Percentiles rank a stretch among this genome's conserved stretches.
phyloP scores from a whole-genome alignment of 2,888 invertebrate genomes.

The Bruchidius siliquastri region DNA sequence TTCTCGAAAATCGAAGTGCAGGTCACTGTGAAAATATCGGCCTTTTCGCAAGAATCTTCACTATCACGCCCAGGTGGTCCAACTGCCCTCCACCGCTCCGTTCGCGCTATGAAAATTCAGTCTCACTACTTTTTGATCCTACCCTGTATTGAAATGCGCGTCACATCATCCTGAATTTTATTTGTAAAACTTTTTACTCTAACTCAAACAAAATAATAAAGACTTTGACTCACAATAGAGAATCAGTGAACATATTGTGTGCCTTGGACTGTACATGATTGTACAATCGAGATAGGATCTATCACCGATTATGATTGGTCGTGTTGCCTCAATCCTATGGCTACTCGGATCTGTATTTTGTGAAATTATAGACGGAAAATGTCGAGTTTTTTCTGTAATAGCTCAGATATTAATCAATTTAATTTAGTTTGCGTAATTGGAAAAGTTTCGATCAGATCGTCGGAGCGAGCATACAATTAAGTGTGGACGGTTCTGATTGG shows the following conservation, averaged over 20 bases:
- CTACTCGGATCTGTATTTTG: slow-evolving; percentile 35
- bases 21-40: too few species aligned
- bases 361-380: slow-evolving; percentile 36
- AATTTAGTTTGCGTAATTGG: slow-evolving; percentile 20
- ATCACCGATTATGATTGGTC: neutral
- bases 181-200: too few species aligned
- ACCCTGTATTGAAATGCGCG: too few species aligned
- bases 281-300: neutral
- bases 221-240: too few species aligned
- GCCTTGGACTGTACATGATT: neutral
- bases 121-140: too few species aligned
- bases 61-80: too few species aligned
- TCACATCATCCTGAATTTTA: too few species aligned
- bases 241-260: neutral
- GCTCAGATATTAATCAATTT: slow-evolving; percentile 25
- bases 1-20: too few species aligned
- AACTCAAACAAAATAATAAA: too few species aligned
- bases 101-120: too few species aligned
- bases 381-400: slow-evolving; percentile 15
- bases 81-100: too few species aligned
- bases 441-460: neutral
- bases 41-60: too few species aligned
- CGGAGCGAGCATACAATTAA: neutral
- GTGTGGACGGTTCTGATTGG: neutral
- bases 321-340: neutral